Percentiles rank a stretch among this genome's conserved stretches.
phyloP scores from a whole-genome alignment of 2,888 invertebrate species.

The Caenorhabditis sp. region DNA sequence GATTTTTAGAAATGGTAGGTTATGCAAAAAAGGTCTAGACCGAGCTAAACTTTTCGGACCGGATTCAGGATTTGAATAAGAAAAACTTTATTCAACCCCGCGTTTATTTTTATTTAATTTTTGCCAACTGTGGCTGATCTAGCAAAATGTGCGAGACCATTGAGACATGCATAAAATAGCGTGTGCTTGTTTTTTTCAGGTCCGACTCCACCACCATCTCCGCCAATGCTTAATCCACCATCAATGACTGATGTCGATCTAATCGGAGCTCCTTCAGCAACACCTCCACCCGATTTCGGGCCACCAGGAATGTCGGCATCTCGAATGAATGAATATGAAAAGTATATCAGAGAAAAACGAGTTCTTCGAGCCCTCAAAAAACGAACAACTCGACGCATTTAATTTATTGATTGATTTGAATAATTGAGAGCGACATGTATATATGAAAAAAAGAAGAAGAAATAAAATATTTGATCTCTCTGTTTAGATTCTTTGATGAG shows the following conservation, averaged over 20 bases:
- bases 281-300: constrained; percentile 40
- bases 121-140: no score
- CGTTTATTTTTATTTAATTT: no score
- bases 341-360: constrained; percentile 28
- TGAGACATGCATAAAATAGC: no score
- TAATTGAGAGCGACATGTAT: background rate
- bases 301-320: constrained; percentile 36
- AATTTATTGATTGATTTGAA: background rate
- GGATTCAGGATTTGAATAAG: no score
- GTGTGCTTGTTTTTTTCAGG: constrained; percentile 9
- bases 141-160: no score
- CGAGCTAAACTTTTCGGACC: no score
- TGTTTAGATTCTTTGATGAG: constrained; percentile 65
- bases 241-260: constrained; percentile 11
- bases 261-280: constrained; percentile 38
- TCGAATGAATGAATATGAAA: constrained; percentile 15
- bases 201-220: constrained; percentile 35
- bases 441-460: background rate
- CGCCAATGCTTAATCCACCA: constrained; percentile 21
- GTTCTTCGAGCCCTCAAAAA: constrained; percentile 27
- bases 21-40: no score
- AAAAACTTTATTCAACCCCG: no score
- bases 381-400: constrained; percentile 11
- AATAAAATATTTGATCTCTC: background rate
- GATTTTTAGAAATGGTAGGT: background rate